Percentiles rank a stretch among this genome's conserved stretches.
Conservation (phyloP, 2,888 invertebrate genomes). For the Drosophila flavopinicola region DNA sequence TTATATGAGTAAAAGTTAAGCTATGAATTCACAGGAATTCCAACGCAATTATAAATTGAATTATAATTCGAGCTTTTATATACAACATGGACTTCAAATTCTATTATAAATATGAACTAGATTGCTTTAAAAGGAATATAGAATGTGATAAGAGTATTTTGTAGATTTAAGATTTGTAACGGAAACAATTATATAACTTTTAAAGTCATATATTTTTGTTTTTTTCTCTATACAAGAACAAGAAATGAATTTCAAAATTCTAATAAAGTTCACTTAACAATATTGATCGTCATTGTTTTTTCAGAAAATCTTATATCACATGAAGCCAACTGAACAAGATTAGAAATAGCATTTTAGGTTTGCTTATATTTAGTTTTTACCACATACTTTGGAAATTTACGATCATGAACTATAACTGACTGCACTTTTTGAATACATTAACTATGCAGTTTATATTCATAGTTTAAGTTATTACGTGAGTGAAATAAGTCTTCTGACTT, state of each 20-base stretch:
- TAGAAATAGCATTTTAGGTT: neutral
- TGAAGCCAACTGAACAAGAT: neutral
- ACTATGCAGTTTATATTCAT: neutral
- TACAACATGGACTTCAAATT: neutral
- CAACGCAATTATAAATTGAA: neutral
- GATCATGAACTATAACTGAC: neutral
- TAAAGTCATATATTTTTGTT: conserved; percentile 1
- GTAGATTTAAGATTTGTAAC: neutral
- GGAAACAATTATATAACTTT: neutral
- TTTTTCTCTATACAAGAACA: neutral
- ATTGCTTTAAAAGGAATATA: neutral
- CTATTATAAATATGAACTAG: neutral
- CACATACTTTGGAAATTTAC: no score
- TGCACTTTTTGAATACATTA: neutral
- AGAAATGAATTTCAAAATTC: neutral
- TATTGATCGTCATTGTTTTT: no score
- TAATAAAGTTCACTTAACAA: neutral
- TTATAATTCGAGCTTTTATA: neutral
- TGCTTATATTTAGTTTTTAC: neutral
- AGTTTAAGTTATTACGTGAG: neutral
- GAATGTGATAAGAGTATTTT: conserved; percentile 5
- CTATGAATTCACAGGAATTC: neutral
- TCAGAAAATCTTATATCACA: neutral
- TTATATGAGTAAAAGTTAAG: neutral
- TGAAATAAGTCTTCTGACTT: no score